phyloP scores from a whole-genome alignment of 2,797 vertebrate genomes.

The Pristis pectinata region DNA sequence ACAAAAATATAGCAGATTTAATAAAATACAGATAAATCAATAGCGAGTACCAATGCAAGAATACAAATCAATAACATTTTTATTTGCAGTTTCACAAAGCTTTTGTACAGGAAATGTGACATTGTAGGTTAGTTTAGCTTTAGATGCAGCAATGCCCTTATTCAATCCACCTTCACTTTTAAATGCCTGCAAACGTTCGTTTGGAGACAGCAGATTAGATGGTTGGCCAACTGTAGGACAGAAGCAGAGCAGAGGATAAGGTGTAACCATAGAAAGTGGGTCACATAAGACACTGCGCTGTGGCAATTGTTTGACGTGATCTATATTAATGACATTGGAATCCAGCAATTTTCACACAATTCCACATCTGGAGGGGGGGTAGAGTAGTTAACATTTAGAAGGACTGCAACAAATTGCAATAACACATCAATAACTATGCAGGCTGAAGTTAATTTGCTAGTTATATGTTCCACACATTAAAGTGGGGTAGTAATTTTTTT shows the following conservation, averaged over 20 bases:
- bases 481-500: not conserved
- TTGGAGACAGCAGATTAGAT: not conserved
- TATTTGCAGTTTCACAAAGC: not conserved
- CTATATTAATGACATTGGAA: not conserved
- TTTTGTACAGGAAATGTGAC: not conserved
- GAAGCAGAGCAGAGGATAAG: not conserved
- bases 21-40: not conserved
- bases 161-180: not conserved
- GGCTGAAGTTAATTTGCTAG: not conserved
- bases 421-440: not conserved
- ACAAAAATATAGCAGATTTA: not conserved
- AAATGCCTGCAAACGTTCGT: not conserved
- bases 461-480: not conserved
- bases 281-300: not conserved
- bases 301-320: not conserved
- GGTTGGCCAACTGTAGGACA: slow-evolving; percentile 20
- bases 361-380: not conserved
- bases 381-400: not conserved
- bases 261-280: not conserved
- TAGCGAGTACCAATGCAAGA: not conserved
- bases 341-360: not conserved
- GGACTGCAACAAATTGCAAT: not conserved
- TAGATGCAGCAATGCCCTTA: not conserved
- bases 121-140: not conserved
- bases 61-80: not conserved